Conservation (phyloP, 1,140 invertebrate species). For the Drosophila melanica region DNA sequence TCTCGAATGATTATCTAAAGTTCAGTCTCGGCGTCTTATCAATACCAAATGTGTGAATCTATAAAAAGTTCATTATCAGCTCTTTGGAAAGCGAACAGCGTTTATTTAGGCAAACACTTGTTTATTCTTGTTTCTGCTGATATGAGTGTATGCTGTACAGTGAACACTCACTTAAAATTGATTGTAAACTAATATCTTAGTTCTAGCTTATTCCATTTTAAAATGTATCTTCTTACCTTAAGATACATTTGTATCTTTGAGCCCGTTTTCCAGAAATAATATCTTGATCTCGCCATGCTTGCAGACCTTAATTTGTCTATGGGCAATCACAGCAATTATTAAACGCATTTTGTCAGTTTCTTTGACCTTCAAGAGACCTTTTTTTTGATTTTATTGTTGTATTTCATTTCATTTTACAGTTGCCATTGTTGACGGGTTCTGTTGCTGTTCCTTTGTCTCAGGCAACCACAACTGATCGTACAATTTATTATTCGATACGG, state of each 20-base stretch:
- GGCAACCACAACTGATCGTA: constrained; percentile 35
- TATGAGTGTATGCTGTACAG: constrained; percentile 3
- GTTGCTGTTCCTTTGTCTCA: constrained; percentile 12
- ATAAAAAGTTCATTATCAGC: constrained; percentile 11
- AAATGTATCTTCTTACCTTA: neutral
- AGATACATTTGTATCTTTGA: constrained; percentile 2
- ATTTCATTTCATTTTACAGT: neutral
- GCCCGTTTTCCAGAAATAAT: constrained; percentile 33
- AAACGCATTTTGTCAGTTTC: constrained; percentile 54
- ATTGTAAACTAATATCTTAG: neutral
- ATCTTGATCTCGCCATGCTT: constrained; percentile 41
- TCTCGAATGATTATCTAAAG: neutral
- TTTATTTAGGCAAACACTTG: constrained; percentile 15
- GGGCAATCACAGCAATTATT: constrained; percentile 63
- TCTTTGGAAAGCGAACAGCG: constrained; percentile 21
- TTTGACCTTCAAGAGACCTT: constrained; percentile 54
- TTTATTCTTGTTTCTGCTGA: constrained; percentile 8
- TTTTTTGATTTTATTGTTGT: too few relatives aligned
- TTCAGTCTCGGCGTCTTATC: constrained; percentile 9
- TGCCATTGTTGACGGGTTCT: constrained; percentile 17
- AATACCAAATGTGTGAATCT: constrained; percentile 15
- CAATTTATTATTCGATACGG: constrained; percentile 13
- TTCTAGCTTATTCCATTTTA: neutral
- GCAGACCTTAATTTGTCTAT: constrained; percentile 61
- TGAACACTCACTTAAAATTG: neutral